Evolutionary conservation across 2,888 invertebrate genomes (phyloP), one percentile per base, ranked within the genome.

Genomic region (Glomeris marginata): DNA sequence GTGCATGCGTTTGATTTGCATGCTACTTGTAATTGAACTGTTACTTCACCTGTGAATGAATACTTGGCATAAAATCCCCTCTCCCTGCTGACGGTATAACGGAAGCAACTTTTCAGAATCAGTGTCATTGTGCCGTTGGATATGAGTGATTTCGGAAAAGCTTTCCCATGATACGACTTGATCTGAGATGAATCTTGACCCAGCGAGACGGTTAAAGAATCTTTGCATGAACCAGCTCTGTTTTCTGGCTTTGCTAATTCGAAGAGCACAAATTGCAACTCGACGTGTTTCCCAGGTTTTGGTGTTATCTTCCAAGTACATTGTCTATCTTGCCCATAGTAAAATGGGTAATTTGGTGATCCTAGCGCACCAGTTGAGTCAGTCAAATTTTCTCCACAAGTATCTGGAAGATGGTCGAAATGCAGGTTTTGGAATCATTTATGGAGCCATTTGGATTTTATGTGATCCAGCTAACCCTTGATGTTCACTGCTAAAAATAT

Each of bases 231-330:
- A 1, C 57, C 56, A 6, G 54, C 51, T 2, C 56, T 45, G 8
- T 48, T 44, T 45, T 58, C 59, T 18, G 52, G 55, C 15, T 56
- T 53, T 6, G 60, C 60, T 37, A 60, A 45, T 45, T 60, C 60
- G 21, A 59, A 54, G 33, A 59, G 35, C n/a, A 58, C 49, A 44
- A 60, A 59, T 33, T 58, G 53, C 11, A 60, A 49, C 21, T 59
- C 54, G 6, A 60, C 58, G 49, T 60, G 57, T 42, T 56, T 54
- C 1, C 54, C 56, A 2, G 51, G 41, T 11, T 57, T 57, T 2
- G 60, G 59, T 8, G 54, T 54, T 6, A 60, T 59, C 15, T 54
- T 54, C 59, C 60, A 60, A 52, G 53, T 52, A 36, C 60, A 60
- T 1, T 55, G 56, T 34, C 56, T 55, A 41, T 59, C 57, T 50